These are phyloP conservation scores for Vesta saturnalis DNA, from an alignment of 2,888 invertebrate genomes.

Conservation along the genomic window DNA sequence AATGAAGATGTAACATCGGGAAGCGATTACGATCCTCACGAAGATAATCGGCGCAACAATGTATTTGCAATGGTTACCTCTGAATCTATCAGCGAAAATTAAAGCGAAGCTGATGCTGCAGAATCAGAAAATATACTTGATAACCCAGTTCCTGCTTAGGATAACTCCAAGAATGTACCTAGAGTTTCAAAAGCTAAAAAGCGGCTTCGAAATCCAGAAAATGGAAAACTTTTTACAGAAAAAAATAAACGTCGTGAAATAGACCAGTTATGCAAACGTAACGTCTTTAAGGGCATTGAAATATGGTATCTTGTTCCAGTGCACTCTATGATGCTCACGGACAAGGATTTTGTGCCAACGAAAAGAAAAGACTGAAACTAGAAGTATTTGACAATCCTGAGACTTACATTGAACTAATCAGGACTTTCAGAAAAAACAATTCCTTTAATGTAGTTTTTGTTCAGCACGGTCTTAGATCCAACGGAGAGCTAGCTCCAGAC, in stretches of 20 bases:
- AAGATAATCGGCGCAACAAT: no score
- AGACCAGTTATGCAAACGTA: constrained; percentile 22
- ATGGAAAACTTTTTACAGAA: not conserved
- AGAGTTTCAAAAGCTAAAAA: not conserved
- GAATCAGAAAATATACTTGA: not conserved
- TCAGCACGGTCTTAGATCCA: constrained; percentile 11
- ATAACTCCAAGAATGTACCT: not conserved
- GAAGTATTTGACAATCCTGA: not conserved
- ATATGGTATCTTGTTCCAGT: no score
- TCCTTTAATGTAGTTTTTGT: constrained; percentile 8
- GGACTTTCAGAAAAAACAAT: constrained; percentile 19
- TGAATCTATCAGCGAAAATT: not conserved
- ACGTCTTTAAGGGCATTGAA: constrained; percentile 22
- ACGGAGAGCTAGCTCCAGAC: not conserved
- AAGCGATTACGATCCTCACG: no score
- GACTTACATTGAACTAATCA: constrained; percentile 24
- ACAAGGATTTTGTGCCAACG: no score
- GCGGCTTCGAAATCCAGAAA: not conserved
- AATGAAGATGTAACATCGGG: no score
- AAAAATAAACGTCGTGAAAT: not conserved
- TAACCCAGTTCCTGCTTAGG: not conserved
- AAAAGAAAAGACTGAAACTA: no score
- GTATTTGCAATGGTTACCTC: not conserved
- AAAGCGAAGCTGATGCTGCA: not conserved
- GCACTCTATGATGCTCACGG: no score